Base-by-base conservation (phyloP, 1,140 invertebrate genomes). In the Amyelois transitella region DNA sequence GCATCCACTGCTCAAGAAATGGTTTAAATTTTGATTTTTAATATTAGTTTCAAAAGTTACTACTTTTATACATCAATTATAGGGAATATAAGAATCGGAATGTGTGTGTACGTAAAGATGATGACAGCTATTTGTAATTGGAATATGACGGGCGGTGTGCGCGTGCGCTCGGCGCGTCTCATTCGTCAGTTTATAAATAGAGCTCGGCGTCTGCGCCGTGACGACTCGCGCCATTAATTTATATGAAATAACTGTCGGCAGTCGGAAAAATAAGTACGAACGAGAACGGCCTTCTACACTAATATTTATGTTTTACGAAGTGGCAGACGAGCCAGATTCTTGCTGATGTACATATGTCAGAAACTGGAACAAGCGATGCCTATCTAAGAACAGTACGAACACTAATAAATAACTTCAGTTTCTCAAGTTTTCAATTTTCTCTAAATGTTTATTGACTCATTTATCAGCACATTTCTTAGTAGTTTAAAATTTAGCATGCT, bases 161-260 rank as follows among this genome's bases (percentile, higher is more conserved):
- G 82, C 75, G 76, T 83, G 85, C 81, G 80, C 77, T 84, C 80
- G 72, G 70, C 71, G 71, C 75, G 80, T 85, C 85, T 85, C 83
- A 88, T 86, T 88, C 83, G 85, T 86, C 83, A 85, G 80, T 77
- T 83, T 86, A 88, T 75, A 85, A 85, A 88, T 88, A 88, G 85
- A 86, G 71, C 63, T 59, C 75, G 68, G 79, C 82, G 85, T 85
- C 82, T 88, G 85, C 80, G 81, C 77, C 82, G 81, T 88, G 81
- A 88, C 82, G 85, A 85, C 80, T 86, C 80, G 69, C 81, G 79
- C 84, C 81, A 87, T 87, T 86, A 87, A 86, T 87, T 87, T 86
- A 86, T 87, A 87, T 84, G 82, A 87, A 87, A 87, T 87, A 86
- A 87, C 77, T 86, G 84, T 87, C 84, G 81, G 76, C 84, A 86